These are phyloP conservation scores for Meloidogyne hapla DNA, from an alignment of 1,140 invertebrate genomes.

Conservation along the genomic window DNA sequence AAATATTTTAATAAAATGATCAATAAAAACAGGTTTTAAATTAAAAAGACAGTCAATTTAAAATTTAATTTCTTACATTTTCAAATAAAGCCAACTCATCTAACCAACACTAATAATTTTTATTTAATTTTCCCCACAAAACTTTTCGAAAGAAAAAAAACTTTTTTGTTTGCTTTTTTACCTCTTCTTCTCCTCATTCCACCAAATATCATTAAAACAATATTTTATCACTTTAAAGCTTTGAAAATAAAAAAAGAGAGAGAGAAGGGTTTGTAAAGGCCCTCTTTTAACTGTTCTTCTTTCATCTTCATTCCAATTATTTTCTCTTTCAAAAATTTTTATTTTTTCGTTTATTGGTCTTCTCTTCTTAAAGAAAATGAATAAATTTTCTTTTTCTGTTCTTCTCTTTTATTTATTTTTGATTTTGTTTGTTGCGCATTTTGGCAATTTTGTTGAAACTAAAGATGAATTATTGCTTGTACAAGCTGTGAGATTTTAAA, in stretches of 20 bases:
- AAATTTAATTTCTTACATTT: too few species aligned
- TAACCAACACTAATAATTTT: not conserved
- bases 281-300: not conserved
- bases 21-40: too few species aligned
- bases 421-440: not conserved
- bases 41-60: too few species aligned
- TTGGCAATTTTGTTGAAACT: not conserved
- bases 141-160: not conserved
- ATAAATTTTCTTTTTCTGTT: not conserved
- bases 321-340: not conserved
- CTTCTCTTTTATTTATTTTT: not conserved
- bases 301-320: not conserved
- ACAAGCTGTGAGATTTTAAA: conserved; percentile 5
- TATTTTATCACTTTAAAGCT: not conserved
- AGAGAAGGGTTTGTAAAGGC: not conserved
- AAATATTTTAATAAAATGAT: too few species aligned
- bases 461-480: conserved; percentile 21
- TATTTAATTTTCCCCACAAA: not conserved
- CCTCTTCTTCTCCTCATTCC: not conserved
- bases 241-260: not conserved
- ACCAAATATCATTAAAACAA: not conserved
- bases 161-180: not conserved
- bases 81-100: too few species aligned
- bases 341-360: conserved; percentile 1
- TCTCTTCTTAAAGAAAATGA: not conserved